Base-by-base conservation (phyloP, 35 echinoderm and acorn worm species). In the Apostichopus parvimensis region DNA sequence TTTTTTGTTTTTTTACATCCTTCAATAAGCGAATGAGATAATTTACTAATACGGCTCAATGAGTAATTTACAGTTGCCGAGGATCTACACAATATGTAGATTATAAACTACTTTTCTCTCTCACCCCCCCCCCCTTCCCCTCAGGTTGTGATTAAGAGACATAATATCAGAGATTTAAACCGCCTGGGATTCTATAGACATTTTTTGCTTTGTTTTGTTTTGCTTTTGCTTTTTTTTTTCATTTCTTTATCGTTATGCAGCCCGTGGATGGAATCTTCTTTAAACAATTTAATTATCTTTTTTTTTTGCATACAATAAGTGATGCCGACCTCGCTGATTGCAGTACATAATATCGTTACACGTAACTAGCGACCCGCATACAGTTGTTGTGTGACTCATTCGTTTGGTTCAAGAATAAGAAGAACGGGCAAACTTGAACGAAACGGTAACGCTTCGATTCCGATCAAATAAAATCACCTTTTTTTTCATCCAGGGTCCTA, bases 261-360 rank as follows among this genome's bases (percentile, higher is more conserved):
- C 64, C 64, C 18, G 18, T 14, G 64, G 18, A 18, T 14, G 18
- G 64, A 68, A 68, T 14, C 64, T 14, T 68, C 64, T 68, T 68
- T 68, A 68, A 68, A 68, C 64, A 68, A 68, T 68, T 68, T 68
- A 68, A 68, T 68, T 68, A 68, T 68, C 64, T 68, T 11, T 68
- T 18, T 68, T 68, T 68, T 68, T 68, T 15, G 64, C 64, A 68
- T 68, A 68, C 64, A 68, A 68, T 68, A 18, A 68, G 64, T 18
- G 18, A 68, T 18, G 64, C 64, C 64, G 64, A 68, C 64, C 64
- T 68, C 64, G 64, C 64, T 18, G 11, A 18, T 68, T 68, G 18
- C 64, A 14, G 1, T 68, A 68, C 18, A 68, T 45, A 45, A 45
- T 68, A 68, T 68, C 11, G 11, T 68, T 68, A 68, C 18, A 68